Percentiles rank a stretch among this genome's conserved stretches.
Conservation (phyloP, 23 tunicate species). For the Trididemnum miniatum region DNA sequence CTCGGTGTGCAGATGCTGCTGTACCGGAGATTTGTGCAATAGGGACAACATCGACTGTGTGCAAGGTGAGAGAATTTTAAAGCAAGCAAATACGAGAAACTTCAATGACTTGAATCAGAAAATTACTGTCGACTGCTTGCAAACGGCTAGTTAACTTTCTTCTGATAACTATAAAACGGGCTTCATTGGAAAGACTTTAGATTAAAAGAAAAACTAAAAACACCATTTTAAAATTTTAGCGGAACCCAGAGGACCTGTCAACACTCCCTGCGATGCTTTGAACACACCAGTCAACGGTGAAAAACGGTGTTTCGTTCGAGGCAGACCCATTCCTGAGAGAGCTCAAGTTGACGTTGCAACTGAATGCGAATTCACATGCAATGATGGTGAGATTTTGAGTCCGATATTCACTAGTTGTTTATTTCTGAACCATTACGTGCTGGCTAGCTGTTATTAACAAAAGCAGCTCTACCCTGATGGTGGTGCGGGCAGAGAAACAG, state of each 20-base stretch:
- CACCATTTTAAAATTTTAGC: neutral
- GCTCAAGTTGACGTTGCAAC: neutral
- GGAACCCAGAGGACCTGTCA: neutral
- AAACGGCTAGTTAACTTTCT: too few species aligned
- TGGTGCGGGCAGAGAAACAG: too few species aligned
- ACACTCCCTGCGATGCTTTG: neutral
- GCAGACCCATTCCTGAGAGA: neutral
- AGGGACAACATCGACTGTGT: neutral
- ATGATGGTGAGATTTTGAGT: constrained; percentile 16
- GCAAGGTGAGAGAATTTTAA: too few species aligned
- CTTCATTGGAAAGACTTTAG: too few species aligned
- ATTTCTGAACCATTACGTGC: neutral
- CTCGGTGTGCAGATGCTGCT: constrained; percentile 46
- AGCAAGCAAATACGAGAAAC: too few species aligned
- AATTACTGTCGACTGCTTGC: too few species aligned
- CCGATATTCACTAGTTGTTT: neutral
- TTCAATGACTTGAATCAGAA: too few species aligned
- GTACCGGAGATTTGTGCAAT: constrained; percentile 29
- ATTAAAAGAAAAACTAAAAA: too few species aligned
- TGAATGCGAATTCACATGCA: constrained; percentile 18
- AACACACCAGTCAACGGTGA: neutral
- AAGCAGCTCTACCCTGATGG: too few species aligned
- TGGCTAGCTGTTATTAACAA: too few species aligned
- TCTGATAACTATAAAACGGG: too few species aligned
- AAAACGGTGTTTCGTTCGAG: neutral